These are phyloP conservation scores for Zootermopsis nevadensis DNA, from an alignment of 2,888 invertebrate species.

Conservation along the genomic window DNA sequence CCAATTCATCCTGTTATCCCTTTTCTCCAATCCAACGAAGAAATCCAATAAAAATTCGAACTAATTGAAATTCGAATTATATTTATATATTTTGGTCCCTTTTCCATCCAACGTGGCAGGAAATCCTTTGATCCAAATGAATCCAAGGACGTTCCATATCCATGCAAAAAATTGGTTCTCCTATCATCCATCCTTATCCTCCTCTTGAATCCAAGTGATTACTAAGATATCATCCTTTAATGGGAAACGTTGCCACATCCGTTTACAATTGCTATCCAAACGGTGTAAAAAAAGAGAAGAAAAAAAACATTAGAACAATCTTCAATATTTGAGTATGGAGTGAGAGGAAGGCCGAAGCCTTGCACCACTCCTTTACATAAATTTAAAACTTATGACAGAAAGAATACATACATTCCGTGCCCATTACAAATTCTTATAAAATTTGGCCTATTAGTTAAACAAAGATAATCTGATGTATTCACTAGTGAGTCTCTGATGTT, in stretches of 20 bases:
- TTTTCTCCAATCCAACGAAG: slow-evolving; percentile 46
- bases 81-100: slow-evolving; percentile 24
- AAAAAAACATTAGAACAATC: slow-evolving; percentile 50
- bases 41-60: slow-evolving; percentile 39
- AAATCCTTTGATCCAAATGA: slow-evolving; percentile 50
- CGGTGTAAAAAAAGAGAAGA: slow-evolving; percentile 51
- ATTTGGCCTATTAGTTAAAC: neutral
- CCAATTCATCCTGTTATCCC: slow-evolving; percentile 37
- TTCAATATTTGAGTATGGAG: slow-evolving; percentile 7
- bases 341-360: neutral
- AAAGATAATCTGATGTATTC: neutral
- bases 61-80: slow-evolving; percentile 30
- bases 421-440: slow-evolving; percentile 7
- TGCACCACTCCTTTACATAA: neutral
- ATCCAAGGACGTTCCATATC: slow-evolving; percentile 45
- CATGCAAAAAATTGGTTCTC: slow-evolving; percentile 39
- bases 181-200: slow-evolving; percentile 37
- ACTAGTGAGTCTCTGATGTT: neutral
- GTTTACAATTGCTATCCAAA: slow-evolving; percentile 52
- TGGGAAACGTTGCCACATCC: slow-evolving; percentile 50
- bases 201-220: slow-evolving; percentile 45
- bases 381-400: neutral
- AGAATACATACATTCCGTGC: neutral
- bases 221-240: slow-evolving; percentile 44
- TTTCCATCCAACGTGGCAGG: slow-evolving; percentile 38